These are phyloP conservation scores for Arbacia lixula DNA, from an alignment of 53 echinoderm and acorn worm genomes.

Conservation along the genomic window DNA sequence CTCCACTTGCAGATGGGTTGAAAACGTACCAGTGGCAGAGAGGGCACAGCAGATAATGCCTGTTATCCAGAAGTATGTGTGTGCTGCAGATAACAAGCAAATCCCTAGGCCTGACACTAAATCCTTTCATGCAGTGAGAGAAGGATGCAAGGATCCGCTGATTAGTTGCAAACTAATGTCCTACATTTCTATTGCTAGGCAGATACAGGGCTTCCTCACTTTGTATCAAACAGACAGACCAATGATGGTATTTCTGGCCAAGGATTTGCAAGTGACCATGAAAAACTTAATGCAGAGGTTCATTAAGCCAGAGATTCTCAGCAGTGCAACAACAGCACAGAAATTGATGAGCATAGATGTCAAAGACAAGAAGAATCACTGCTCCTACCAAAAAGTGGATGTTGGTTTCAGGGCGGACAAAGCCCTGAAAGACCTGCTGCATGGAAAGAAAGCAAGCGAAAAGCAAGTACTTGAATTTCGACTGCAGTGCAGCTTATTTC, in stretches of 20 bases:
- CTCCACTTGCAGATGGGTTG: conserved; percentile 45
- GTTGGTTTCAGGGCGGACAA: conserved; percentile 24
- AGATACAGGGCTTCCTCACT: conserved; percentile 51
- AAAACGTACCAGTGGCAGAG: conserved; percentile 62
- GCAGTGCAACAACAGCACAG: not conserved
- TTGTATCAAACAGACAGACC: conserved; percentile 58
- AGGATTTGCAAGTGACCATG: conserved; percentile 21
- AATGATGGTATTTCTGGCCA: conserved; percentile 47
- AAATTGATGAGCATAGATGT: conserved; percentile 29
- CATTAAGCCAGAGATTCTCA: conserved; percentile 1
- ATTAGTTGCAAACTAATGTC: not conserved
- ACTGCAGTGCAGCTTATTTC: conserved; percentile 23
- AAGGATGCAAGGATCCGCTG: conserved; percentile 18
- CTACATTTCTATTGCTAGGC: conserved; percentile 41
- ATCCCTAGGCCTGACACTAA: not conserved
- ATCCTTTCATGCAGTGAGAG: conserved; percentile 11
- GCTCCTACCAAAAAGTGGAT: conserved; percentile 24
- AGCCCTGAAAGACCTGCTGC: not conserved
- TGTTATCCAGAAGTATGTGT: conserved; percentile 41
- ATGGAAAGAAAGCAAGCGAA: conserved; percentile 4
- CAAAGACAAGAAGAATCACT: conserved; percentile 37
- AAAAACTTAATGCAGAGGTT: conserved; percentile 22
- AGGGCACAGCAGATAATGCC: conserved; percentile 46
- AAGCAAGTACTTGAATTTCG: conserved; percentile 19
- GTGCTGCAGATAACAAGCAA: not conserved